Conservation (phyloP, 2,797 vertebrate genomes). For the Trematomus bernacchii region DNA sequence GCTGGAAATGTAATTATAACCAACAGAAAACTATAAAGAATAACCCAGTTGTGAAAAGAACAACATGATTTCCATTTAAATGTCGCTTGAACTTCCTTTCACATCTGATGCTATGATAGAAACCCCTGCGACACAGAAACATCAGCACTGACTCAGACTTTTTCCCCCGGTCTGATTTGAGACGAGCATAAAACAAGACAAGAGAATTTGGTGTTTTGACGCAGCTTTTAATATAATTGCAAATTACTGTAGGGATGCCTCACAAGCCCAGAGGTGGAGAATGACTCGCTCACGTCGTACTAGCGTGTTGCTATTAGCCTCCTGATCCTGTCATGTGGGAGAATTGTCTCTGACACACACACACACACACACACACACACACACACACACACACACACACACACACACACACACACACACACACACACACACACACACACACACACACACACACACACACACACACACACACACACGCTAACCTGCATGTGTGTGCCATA, state of each 20-base stretch:
- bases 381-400: not conserved
- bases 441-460: not conserved
- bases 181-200: not conserved
- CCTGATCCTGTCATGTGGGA: constrained; percentile 33
- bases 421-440: not conserved
- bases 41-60: no score
- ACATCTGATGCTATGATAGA: not conserved
- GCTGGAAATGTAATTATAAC: constrained; percentile 1
- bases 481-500: not conserved
- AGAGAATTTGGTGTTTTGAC: constrained; percentile 3
- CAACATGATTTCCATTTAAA: not conserved
- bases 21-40: not conserved
- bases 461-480: not conserved
- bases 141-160: not conserved
- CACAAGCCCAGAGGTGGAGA: constrained; percentile 38
- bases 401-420: not conserved
- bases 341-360: not conserved
- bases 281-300: constrained; percentile 34
- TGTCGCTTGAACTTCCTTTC: not conserved
- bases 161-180: not conserved
- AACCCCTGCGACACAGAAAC: not conserved
- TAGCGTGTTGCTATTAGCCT: constrained; percentile 50
- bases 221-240: constrained; percentile 57
- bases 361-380: not conserved
- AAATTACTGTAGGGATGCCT: constrained; percentile 46